phyloP scores from a whole-genome alignment of 2,888 invertebrate genomes.

The Orthonychiurus folsomi region DNA sequence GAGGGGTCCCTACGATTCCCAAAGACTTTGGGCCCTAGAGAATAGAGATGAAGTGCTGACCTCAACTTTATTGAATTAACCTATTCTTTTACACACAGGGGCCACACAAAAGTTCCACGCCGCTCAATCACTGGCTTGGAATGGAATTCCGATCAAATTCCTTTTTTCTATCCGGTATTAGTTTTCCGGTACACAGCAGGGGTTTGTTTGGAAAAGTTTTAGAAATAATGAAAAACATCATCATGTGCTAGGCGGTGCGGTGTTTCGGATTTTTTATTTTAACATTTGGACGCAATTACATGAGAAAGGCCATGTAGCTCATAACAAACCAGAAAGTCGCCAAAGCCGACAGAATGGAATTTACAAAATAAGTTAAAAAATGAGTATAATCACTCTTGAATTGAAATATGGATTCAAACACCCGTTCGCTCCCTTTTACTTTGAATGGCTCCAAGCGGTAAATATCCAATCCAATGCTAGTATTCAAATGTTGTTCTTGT shows the following conservation, averaged over 20 bases:
- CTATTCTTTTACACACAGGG: slow-evolving; percentile 1
- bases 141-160: background rate
- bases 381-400: background rate
- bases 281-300: no score
- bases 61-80: slow-evolving; percentile 1
- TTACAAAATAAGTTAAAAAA: background rate
- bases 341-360: background rate
- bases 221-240: no score
- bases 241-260: no score
- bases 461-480: background rate
- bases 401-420: background rate
- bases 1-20: background rate
- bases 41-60: background rate
- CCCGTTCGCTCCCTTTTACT: background rate
- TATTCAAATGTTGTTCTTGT: background rate
- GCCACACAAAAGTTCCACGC: background rate
- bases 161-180: no score
- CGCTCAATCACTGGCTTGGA: background rate
- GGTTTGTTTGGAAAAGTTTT: no score
- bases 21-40: background rate
- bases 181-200: no score
- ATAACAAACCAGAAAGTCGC: slow-evolving; percentile 1
- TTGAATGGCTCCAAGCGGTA: slow-evolving; percentile 1
- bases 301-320: background rate
- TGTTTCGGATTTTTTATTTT: no score